These are phyloP conservation scores for Danio jaintianensis DNA, from an alignment of 2,797 vertebrate species.

Conservation along the genomic window DNA sequence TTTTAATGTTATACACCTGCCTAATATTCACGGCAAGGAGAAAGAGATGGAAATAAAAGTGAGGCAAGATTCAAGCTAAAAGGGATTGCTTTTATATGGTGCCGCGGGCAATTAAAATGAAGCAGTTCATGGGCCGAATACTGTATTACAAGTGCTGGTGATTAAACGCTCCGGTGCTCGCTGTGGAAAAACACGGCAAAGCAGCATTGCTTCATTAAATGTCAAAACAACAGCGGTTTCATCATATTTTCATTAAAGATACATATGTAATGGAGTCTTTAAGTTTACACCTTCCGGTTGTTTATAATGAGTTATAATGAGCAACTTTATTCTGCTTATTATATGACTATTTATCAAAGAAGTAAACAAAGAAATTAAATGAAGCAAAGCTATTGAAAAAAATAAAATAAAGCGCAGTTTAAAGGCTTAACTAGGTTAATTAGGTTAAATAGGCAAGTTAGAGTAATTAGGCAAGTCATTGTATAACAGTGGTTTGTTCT, in stretches of 20 bases:
- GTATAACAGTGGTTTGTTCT: too few relatives aligned
- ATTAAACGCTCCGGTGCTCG: slow-evolving; percentile 9
- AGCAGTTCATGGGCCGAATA: not conserved
- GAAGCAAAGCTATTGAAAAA: not conserved
- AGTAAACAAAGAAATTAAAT: not conserved
- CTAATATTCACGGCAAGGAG: not conserved
- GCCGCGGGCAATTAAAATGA: not conserved
- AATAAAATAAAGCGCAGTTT: not conserved
- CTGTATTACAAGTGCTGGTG: not conserved
- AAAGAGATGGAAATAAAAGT: not conserved
- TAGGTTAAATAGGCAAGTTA: too few relatives aligned
- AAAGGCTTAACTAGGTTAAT: too few relatives aligned
- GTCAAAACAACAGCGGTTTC: not conserved
- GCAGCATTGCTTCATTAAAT: not conserved
- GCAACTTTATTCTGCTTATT: not conserved
- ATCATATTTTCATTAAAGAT: not conserved
- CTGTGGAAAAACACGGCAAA: not conserved
- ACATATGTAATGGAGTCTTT: not conserved
- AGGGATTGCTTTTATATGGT: not conserved
- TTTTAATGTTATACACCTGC: slow-evolving; percentile 64
- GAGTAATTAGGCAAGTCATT: too few relatives aligned
- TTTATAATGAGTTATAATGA: not conserved
- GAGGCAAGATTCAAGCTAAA: not conserved
- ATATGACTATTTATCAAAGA: not conserved
- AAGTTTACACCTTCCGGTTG: too few relatives aligned